Evolutionary conservation across 2,888 invertebrate genomes (phyloP).

Genomic region (Gymnosoma rotundatum): DNA sequence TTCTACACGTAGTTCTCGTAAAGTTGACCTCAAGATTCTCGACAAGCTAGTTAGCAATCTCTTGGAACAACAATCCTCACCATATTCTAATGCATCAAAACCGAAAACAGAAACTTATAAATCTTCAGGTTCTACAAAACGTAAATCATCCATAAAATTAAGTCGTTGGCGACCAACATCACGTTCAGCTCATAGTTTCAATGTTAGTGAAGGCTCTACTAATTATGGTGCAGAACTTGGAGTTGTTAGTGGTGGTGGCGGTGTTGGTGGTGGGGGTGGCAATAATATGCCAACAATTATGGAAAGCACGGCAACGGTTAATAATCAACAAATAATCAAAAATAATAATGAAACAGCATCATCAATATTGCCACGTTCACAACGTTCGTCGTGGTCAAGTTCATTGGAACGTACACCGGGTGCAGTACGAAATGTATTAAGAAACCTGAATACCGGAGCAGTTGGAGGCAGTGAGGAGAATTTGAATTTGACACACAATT

Average conservation of each 20-base stretch:
- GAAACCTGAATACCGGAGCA: slow-evolving; percentile 72
- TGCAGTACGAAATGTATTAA: slow-evolving; percentile 79
- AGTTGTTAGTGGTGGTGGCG: slow-evolving; percentile 28
- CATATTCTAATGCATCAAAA: neutral
- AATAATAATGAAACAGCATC: slow-evolving; percentile 51
- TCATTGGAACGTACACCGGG: slow-evolving; percentile 76
- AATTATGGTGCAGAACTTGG: slow-evolving; percentile 46
- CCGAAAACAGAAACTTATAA: neutral
- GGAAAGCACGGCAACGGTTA: slow-evolving; percentile 63
- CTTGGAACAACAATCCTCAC: slow-evolving; percentile 82
- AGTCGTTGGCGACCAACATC: slow-evolving; percentile 81
- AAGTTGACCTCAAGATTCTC: slow-evolving; percentile 85
- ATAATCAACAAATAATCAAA: slow-evolving; percentile 53
- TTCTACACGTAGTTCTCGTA: slow-evolving; percentile 82
- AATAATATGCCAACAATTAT: slow-evolving; percentile 71
- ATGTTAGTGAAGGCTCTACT: slow-evolving; percentile 67
- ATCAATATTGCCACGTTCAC: slow-evolving; percentile 48
- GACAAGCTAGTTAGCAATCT: slow-evolving; percentile 86
- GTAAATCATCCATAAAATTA: slow-evolving; percentile 77
- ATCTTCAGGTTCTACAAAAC: slow-evolving; percentile 52
- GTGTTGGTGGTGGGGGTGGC: neutral
- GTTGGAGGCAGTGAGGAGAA: slow-evolving; percentile 76
- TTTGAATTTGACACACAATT: slow-evolving; percentile 79
- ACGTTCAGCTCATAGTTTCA: slow-evolving; percentile 79
- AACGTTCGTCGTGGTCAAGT: slow-evolving; percentile 74